Evolutionary conservation across 2,797 vertebrate species (phyloP).

Genomic region (Centroberyx gerrardi): DNA sequence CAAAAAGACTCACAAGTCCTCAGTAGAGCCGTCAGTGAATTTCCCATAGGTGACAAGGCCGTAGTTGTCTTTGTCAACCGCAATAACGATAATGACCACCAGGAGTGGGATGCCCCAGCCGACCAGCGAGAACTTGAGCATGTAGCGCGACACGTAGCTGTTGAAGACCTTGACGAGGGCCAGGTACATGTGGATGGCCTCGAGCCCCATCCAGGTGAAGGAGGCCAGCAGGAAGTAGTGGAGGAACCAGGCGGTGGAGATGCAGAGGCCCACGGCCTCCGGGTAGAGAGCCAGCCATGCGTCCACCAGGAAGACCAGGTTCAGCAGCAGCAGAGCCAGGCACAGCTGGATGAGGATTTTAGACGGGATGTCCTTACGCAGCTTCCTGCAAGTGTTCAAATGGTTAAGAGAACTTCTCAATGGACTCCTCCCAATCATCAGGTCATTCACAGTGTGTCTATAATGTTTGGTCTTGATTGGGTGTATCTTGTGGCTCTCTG

Average conservation of each 20-base stretch:
- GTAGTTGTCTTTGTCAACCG: slow-evolving; percentile 89
- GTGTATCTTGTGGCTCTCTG: slow-evolving; percentile 58
- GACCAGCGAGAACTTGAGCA: slow-evolving; percentile 93
- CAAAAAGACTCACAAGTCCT: slow-evolving; percentile 92
- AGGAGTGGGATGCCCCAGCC: slow-evolving; percentile 96
- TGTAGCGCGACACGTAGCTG: slow-evolving; percentile 91
- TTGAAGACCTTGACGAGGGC: slow-evolving; percentile 98
- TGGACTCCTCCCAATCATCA: background rate
- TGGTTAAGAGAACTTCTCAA: slow-evolving; percentile 8
- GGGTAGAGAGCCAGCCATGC: slow-evolving; percentile 93
- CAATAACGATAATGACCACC: slow-evolving; percentile 91
- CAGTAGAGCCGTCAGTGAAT: slow-evolving; percentile 84
- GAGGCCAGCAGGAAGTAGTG: slow-evolving; percentile 96
- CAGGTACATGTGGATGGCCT: slow-evolving; percentile 98
- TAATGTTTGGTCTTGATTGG: background rate
- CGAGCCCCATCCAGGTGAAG: slow-evolving; percentile 99
- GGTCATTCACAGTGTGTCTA: background rate
- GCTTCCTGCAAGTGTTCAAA: slow-evolving; percentile 85
- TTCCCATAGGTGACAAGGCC: slow-evolving; percentile 90
- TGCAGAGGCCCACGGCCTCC: slow-evolving; percentile 87
- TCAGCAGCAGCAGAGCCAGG: slow-evolving; percentile 91
- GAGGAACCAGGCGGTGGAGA: slow-evolving; percentile 95
- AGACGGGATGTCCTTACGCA: slow-evolving; percentile 95
- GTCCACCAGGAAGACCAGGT: slow-evolving; percentile 93
- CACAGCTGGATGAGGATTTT: slow-evolving; percentile 97